Evolutionary conservation across 1,140 invertebrate species (phyloP).

Genomic region (Rhyzopertha dominica): DNA sequence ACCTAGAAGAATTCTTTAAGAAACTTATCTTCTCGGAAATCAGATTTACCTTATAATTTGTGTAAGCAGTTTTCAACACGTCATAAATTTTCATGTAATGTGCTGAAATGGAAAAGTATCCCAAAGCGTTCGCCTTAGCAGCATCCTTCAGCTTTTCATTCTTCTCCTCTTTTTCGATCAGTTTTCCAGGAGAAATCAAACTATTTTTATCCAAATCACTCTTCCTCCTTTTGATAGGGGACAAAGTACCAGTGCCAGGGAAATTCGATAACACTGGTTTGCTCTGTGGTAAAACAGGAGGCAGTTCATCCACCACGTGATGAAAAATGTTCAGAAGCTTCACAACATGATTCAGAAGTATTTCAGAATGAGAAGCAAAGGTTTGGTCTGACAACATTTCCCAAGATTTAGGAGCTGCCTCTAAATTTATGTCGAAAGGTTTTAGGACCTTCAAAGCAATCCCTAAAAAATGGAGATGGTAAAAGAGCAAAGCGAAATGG

Average conservation of each 20-base stretch:
- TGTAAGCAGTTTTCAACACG: conserved; percentile 66
- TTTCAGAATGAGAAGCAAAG: conserved; percentile 50
- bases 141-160: conserved; percentile 45
- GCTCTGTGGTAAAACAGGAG: conserved; percentile 55
- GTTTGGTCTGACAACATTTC: conserved; percentile 51
- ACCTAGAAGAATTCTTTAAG: conserved; percentile 49
- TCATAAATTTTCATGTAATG: conserved; percentile 78
- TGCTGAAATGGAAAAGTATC: conserved; percentile 59
- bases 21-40: conserved; percentile 13
- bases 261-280: conserved; percentile 51
- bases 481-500: not conserved
- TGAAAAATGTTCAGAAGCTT: conserved; percentile 69
- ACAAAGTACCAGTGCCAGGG: conserved; percentile 45
- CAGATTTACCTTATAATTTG: conserved; percentile 67
- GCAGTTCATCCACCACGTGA: conserved; percentile 70
- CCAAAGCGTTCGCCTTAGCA: conserved; percentile 48
- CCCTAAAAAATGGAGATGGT: conserved; percentile 14
- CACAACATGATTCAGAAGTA: conserved; percentile 61
- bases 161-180: conserved; percentile 32
- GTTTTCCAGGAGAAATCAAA: conserved; percentile 21
- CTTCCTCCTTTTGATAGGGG: conserved; percentile 49
- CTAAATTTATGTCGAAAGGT: conserved; percentile 13
- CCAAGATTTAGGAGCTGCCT: conserved; percentile 44
- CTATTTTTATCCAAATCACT: conserved; percentile 34
- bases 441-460: conserved; percentile 15